phyloP scores from a whole-genome alignment of 2,888 invertebrate species.

The Steinernema scapterisci region DNA sequence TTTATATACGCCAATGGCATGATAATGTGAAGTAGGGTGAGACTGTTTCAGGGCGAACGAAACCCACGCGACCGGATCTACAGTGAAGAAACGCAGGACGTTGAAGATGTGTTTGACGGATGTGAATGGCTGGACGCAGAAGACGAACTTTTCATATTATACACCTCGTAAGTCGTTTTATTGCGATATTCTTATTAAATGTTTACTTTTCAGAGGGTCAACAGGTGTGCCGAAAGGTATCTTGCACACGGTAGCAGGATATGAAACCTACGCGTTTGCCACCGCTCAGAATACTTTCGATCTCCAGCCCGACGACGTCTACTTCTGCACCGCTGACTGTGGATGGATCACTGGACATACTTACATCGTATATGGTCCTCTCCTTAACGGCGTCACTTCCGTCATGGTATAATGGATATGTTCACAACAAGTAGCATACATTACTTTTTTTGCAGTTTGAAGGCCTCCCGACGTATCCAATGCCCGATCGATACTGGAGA shows the following conservation, averaged over 20 bases:
- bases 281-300: constrained; percentile 85
- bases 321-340: constrained; percentile 92
- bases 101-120: not conserved
- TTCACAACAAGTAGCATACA: not conserved
- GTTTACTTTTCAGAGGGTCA: constrained; percentile 75
- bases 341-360: constrained; percentile 80
- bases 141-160: constrained; percentile 94
- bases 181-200: not conserved
- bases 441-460: constrained; percentile 72
- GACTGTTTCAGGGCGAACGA: constrained; percentile 84
- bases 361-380: constrained; percentile 83
- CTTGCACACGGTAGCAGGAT: constrained; percentile 89
- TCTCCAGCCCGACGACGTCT: constrained; percentile 70
- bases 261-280: constrained; percentile 88
- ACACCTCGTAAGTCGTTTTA: constrained; percentile 72
- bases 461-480: constrained; percentile 93
- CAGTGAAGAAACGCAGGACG: constrained; percentile 74
- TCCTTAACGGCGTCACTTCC: constrained; percentile 89
- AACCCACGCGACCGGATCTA: constrained; percentile 74
- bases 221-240: constrained; percentile 99
- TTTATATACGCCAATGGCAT: too few relatives aligned
- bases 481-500: constrained; percentile 89
- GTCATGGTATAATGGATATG: constrained; percentile 73
- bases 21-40: too few relatives aligned
- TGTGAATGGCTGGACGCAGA: constrained; percentile 93